Conservation (phyloP, 2,797 vertebrate genomes). For the Catostomus latipinnis region DNA sequence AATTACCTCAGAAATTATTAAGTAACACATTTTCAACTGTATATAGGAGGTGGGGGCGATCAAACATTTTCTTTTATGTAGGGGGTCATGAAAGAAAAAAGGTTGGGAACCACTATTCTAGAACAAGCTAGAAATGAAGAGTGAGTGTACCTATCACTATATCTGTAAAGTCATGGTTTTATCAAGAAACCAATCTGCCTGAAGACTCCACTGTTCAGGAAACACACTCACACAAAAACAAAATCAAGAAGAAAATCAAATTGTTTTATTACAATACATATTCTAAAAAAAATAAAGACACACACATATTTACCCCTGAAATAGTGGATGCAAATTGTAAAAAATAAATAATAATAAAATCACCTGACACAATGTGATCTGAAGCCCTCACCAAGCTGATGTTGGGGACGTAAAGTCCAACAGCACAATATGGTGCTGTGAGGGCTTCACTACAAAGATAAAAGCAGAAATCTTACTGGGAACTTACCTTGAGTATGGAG, state of each 20-base stretch:
- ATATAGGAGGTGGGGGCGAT: too few species aligned
- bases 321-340: conserved; percentile 32
- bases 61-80: too few species aligned
- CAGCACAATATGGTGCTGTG: conserved; percentile 94
- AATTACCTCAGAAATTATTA: too few species aligned
- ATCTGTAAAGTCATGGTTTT: not conserved
- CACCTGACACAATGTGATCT: conserved; percentile 78
- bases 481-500: conserved; percentile 92
- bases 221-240: conserved; percentile 35
- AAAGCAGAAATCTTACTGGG: conserved; percentile 88
- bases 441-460: conserved; percentile 82
- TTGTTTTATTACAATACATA: conserved; percentile 51
- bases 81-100: too few species aligned
- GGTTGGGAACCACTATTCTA: not conserved
- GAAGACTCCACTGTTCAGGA: conserved; percentile 31
- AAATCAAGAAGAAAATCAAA: conserved; percentile 43
- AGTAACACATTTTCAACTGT: too few species aligned
- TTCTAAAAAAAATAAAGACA: conserved; percentile 33
- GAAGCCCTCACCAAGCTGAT: conserved; percentile 97
- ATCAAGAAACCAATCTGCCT: conserved; percentile 39
- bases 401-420: conserved; percentile 99
- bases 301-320: conserved; percentile 39
- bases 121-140: conserved; percentile 16
- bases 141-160: not conserved
- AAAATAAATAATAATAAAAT: conserved; percentile 52